Evolutionary conservation across 2,113 vertebrate species (phyloP).

Genomic region (Lathamus discolor): DNA sequence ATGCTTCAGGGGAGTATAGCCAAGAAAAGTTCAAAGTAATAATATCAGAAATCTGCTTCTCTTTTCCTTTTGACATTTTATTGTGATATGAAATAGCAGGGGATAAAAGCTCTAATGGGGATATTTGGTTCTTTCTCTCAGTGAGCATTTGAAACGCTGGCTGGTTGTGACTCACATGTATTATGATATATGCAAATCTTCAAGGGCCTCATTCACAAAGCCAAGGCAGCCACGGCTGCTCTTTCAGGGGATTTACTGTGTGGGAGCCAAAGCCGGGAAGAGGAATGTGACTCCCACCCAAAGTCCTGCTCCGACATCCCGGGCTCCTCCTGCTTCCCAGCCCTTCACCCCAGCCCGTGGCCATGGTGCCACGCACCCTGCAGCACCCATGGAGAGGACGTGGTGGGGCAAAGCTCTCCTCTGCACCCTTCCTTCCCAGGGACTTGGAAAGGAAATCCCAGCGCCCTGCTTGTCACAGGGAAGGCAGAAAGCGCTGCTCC

Average conservation of each 20-base stretch:
- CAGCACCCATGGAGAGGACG: rapidly evolving
- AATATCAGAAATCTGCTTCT: constrained; percentile 67
- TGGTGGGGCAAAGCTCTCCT: rapidly evolving
- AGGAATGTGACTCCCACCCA: not conserved
- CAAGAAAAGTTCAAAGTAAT: constrained; percentile 73
- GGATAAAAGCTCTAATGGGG: constrained; percentile 45
- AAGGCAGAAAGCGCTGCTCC: not conserved
- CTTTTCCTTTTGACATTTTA: constrained; percentile 72
- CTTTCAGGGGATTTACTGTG: not conserved
- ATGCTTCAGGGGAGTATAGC: constrained; percentile 58
- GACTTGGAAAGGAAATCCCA: not conserved
- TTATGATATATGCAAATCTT: constrained; percentile 54
- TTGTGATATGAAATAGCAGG: constrained; percentile 60
- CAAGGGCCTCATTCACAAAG: constrained; percentile 12
- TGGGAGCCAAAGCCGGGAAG: not conserved
- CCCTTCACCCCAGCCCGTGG: not conserved
- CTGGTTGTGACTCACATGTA: constrained; percentile 46
- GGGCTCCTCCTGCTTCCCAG: not conserved
- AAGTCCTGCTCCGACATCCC: not conserved
- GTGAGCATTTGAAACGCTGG: constrained; percentile 12
- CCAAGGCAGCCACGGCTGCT: not conserved
- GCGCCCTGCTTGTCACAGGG: not conserved
- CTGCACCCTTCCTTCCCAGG: not conserved
- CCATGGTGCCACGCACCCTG: not conserved
- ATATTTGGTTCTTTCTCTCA: constrained; percentile 49